Conservation (phyloP, 2,888 invertebrate genomes). For the Rotaria sp. region DNA sequence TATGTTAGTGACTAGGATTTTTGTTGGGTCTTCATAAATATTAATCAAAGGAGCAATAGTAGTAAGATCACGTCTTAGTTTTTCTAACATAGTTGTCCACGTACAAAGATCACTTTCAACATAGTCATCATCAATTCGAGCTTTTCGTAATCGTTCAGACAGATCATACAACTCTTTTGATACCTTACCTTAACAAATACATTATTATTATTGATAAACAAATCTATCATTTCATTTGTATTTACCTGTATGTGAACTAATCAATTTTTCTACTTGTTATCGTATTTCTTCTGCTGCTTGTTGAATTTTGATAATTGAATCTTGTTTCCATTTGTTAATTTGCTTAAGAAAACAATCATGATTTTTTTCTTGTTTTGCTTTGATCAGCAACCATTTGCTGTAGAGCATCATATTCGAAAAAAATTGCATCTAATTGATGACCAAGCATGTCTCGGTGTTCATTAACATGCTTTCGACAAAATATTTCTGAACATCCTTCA, state of each 20-base stretch:
- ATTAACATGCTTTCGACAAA: too few species aligned
- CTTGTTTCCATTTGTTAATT: neutral
- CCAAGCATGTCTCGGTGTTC: too few species aligned
- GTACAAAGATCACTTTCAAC: neutral
- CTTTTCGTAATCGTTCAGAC: neutral
- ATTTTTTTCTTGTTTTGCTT: neutral
- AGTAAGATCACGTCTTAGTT: neutral
- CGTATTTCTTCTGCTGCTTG: neutral
- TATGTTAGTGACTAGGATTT: neutral
- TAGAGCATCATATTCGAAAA: neutral
- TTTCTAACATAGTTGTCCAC: neutral
- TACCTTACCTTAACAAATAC: neutral
- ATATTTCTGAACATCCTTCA: neutral
- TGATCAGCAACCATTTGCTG: neutral
- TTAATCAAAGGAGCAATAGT: neutral
- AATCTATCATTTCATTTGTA: neutral
- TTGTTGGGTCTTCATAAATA: neutral
- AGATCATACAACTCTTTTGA: neutral
- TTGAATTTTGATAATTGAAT: neutral
- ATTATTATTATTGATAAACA: neutral
- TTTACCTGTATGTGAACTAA: neutral
- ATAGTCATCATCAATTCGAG: neutral
- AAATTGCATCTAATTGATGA: slow-evolving; percentile 1
- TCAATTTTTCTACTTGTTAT: neutral
- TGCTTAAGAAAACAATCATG: neutral